These are phyloP conservation scores for Clunio marinus DNA, from an alignment of 2,888 invertebrate species.

Conservation along the genomic window DNA sequence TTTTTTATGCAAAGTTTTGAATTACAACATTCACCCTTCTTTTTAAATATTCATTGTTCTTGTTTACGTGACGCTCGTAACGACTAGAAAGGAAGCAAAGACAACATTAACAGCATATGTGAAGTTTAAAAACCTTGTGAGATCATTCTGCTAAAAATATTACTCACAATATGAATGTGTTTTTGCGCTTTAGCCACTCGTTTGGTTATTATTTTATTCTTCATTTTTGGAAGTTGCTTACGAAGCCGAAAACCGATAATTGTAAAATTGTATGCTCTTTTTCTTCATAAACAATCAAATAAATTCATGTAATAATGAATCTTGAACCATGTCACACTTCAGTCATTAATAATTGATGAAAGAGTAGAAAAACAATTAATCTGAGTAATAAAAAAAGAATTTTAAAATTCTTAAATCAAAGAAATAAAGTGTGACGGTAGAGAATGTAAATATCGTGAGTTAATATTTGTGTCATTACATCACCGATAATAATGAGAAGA, in stretches of 20 bases:
- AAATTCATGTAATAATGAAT: too few relatives aligned
- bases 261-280: neutral
- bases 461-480: slow-evolving; percentile 31
- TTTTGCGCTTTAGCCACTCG: neutral
- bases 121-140: slow-evolving; percentile 17
- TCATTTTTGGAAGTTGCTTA: too few relatives aligned
- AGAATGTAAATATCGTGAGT: too few relatives aligned
- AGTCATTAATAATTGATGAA: too few relatives aligned
- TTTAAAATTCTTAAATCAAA: too few relatives aligned
- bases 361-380: too few relatives aligned
- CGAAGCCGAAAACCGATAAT: neutral
- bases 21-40: slow-evolving; percentile 1
- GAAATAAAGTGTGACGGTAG: too few relatives aligned
- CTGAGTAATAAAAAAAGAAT: too few relatives aligned
- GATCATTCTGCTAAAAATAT: slow-evolving; percentile 36
- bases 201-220: too few relatives aligned
- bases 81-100: neutral
- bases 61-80: neutral
- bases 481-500: slow-evolving; percentile 33
- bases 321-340: too few relatives aligned
- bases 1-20: neutral
- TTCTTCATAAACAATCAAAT: neutral
- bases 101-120: too few relatives aligned
- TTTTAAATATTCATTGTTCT: too few relatives aligned
- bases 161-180: neutral